Conservation (phyloP, 2,797 vertebrate genomes). For the Vespertilio murinus region DNA sequence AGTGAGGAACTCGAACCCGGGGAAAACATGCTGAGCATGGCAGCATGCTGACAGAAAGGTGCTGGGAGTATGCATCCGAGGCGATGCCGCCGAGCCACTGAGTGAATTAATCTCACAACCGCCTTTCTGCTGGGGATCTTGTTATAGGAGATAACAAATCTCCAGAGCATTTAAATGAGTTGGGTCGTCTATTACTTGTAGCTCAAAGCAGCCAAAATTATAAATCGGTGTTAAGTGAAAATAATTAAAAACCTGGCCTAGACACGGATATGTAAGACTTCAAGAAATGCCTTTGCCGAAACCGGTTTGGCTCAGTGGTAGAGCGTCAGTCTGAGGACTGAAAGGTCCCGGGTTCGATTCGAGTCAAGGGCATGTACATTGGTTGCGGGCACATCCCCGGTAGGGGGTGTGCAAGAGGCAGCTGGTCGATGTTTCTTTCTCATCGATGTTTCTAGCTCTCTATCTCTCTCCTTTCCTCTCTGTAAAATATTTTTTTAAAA, state of each 20-base stretch:
- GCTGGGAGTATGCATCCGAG: not conserved
- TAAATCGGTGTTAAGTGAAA: not conserved
- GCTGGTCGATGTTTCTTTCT: too few relatives aligned
- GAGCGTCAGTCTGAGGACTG: too few relatives aligned
- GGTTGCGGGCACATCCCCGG: too few relatives aligned
- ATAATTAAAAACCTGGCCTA: not conserved
- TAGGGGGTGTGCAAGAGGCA: too few relatives aligned
- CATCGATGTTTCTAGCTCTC: too few relatives aligned
- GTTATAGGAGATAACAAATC: not conserved
- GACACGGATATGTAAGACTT: not conserved
- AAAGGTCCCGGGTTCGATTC: too few relatives aligned
- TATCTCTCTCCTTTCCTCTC: too few relatives aligned
- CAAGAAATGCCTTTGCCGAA: not conserved
- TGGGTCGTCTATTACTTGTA: constrained; percentile 18
- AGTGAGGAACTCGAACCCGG: not conserved
- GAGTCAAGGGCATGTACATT: too few relatives aligned
- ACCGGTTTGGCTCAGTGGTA: too few relatives aligned
- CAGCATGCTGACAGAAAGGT: not conserved
- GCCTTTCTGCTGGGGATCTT: not conserved
- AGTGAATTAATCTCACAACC: not conserved
- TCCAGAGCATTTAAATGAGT: not conserved
- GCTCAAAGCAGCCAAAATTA: constrained; percentile 33
- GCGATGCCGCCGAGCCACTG: not conserved
- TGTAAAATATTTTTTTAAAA: too few relatives aligned
- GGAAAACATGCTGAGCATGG: not conserved